Evolutionary conservation across 2,888 invertebrate species (phyloP).

Genomic region (Thysanoteuthis rhombus): DNA sequence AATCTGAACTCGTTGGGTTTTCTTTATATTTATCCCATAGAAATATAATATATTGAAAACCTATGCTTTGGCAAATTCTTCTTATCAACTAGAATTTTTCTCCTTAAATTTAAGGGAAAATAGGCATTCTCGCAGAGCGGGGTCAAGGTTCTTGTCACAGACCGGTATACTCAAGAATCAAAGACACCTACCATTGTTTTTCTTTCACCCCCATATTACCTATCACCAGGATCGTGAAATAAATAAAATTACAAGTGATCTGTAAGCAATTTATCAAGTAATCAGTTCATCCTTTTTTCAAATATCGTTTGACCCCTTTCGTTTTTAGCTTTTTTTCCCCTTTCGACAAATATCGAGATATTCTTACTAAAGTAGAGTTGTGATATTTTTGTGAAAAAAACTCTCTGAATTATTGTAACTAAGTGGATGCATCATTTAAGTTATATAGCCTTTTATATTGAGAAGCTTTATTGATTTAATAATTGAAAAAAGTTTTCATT

Average conservation of each 20-base stretch:
- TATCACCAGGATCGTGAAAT: not conserved
- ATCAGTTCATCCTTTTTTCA: not conserved
- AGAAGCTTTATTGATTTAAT: not conserved
- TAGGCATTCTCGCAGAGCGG: not conserved
- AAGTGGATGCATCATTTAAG: not conserved
- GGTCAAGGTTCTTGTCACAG: not conserved
- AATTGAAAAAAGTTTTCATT: not conserved
- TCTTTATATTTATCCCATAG: too few species aligned
- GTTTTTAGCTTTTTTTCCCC: not conserved
- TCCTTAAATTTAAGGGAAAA: not conserved
- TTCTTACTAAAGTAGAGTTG: not conserved
- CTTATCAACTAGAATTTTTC: not conserved
- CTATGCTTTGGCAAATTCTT: not conserved
- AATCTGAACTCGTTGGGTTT: too few species aligned
- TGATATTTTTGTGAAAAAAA: not conserved
- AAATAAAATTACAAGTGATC: not conserved
- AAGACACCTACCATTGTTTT: not conserved
- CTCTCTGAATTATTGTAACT: not conserved
- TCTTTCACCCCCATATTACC: not conserved
- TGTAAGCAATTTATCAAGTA: not conserved
- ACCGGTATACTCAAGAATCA: not conserved
- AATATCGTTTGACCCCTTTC: not conserved
- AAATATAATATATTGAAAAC: not conserved
- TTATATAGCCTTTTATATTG: not conserved
- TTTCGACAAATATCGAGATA: not conserved